Evolutionary conservation across 2,888 invertebrate species (phyloP), one percentile per base, ranked within the genome.

Genomic region (Drosophila setosimentum): DNA sequence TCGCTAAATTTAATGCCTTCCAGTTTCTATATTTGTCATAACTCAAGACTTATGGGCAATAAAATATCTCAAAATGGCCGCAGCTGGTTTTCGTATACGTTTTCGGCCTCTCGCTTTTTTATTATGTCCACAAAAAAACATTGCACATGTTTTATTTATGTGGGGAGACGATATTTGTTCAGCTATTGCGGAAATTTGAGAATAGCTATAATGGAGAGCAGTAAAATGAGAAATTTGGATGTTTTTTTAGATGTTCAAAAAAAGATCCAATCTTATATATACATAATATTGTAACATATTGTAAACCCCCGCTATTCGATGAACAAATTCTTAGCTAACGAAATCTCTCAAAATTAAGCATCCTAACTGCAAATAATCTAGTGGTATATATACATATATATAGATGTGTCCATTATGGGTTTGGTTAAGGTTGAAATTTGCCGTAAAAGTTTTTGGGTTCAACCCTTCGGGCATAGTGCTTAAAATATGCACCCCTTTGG

Each of bases 11-110:
- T 58, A 87, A 84, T 87, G 89, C 70, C 64, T 80, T 78, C 87
- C 80, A 82, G 85, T 85, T 85, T 89, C 85, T 85, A 85, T 85
- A 89, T 85, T 89, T 87, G 85, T 82, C 85, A 87, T 85, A 89
- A 84, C 80, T 68, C 72, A 29, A 70, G 80, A 84, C 70, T 89
- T 87, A 87, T 82, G 72, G 80, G 68, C 85, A 75, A 89, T 85
- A 85, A 84, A 75, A 70, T 65, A 82, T 76, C 85, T 85, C 85
- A 85, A 85, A 89, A 85, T 85, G 85, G 85, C 90, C 88, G 85
- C 85, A 85, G 88, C 85, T 84, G 85, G 80, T 82, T 84, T 73
- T 81, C 64, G 68, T 73, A 57, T 69, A 63, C 63, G 58, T 48
- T 55, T 32, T 27, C 54, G 21, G 24, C 32, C 32, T 37, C 13